phyloP scores from a whole-genome alignment of 2,113 vertebrate genomes.

The Ammospiza caudacuta region DNA sequence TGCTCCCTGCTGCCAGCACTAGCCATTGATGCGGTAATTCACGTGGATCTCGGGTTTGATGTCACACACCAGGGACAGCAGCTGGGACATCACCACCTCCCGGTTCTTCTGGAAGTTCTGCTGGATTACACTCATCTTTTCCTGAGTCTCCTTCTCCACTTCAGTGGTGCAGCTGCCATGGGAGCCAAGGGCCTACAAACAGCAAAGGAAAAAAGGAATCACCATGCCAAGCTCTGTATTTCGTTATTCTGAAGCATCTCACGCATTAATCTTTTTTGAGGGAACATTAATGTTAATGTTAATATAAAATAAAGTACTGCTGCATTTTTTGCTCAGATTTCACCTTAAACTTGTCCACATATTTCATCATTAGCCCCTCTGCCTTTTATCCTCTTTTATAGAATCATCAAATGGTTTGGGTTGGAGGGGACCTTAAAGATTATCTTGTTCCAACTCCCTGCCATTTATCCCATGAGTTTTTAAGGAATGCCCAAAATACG shows the following conservation, averaged over 20 bases:
- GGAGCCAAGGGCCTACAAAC: constrained; percentile 87
- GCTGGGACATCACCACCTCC: constrained; percentile 84
- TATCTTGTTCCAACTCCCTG: neutral
- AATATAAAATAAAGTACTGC: neutral
- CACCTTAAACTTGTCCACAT: neutral
- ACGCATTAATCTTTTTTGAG: neutral
- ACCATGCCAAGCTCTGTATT: accelerated
- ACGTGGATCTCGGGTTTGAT: constrained; percentile 92
- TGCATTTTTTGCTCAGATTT: neutral
- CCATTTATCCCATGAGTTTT: neutral
- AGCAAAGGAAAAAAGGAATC: neutral
- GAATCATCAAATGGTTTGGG: neutral
- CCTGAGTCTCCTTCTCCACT: constrained; percentile 89
- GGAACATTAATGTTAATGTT: neutral
- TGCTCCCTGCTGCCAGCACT: neutral
- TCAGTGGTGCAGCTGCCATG: constrained; percentile 93
- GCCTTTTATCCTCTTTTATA: neutral
- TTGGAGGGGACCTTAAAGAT: neutral
- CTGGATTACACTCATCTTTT: constrained; percentile 88
- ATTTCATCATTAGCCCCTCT: neutral
- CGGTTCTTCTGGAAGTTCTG: constrained; percentile 86
- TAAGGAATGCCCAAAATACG: neutral
- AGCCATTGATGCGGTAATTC: constrained; percentile 93
- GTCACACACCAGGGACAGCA: constrained; percentile 88
- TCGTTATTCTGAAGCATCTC: neutral